Evolutionary conservation across 2,113 vertebrate species (phyloP).

Genomic region (Cephalopholis sonnerati): DNA sequence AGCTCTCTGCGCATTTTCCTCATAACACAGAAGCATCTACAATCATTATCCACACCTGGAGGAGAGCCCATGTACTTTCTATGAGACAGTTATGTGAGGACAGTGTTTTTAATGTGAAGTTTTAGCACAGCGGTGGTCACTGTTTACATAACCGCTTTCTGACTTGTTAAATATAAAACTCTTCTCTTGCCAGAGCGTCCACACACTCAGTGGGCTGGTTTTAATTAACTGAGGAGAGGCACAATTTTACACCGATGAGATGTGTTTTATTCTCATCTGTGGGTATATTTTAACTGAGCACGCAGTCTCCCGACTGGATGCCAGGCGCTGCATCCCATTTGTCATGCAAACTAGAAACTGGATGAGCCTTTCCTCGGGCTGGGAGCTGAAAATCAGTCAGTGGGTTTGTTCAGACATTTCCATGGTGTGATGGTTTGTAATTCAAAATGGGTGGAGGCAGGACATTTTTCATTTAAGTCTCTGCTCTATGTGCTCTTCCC

Average conservation of each 20-base stretch:
- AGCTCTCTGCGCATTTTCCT: background rate
- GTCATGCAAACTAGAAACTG: conserved; percentile 42
- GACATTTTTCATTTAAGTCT: conserved; percentile 8
- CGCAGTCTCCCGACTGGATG: background rate
- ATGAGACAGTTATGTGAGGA: background rate
- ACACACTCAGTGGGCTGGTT: conserved; percentile 17
- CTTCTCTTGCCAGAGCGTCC: background rate
- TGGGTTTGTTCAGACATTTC: conserved; percentile 27
- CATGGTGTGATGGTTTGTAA: conserved; percentile 25
- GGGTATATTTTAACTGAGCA: conserved; percentile 10
- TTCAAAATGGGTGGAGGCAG: background rate
- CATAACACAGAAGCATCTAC: background rate
- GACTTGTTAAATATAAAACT: background rate
- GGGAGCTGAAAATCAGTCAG: conserved; percentile 23
- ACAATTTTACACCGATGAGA: conserved; percentile 11
- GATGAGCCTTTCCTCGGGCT: conserved; percentile 24
- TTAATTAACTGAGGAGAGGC: conserved; percentile 43
- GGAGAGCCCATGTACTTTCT: background rate
- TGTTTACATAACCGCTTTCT: background rate
- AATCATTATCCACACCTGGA: background rate
- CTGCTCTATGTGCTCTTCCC: background rate
- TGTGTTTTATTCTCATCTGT: conserved; percentile 39
- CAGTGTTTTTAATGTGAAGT: background rate
- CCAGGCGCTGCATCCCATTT: conserved; percentile 24
- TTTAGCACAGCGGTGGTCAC: conserved; percentile 6